phyloP scores from a whole-genome alignment of 2,113 vertebrate species.

The Hystrix cristata region DNA sequence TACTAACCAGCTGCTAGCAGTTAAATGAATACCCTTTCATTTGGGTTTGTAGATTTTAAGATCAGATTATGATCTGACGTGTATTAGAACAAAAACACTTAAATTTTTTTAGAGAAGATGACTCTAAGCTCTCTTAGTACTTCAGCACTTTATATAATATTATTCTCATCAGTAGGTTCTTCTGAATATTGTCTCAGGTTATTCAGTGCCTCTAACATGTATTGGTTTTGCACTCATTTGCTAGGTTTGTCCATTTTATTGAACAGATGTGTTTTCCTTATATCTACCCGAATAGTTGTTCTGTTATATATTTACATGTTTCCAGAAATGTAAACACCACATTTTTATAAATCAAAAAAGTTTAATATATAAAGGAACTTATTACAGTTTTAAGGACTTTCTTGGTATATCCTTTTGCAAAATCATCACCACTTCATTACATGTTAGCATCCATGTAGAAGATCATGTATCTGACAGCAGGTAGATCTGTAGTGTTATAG shows the following conservation, averaged over 20 bases:
- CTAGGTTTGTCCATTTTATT: conserved; percentile 18
- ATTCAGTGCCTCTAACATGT: neutral
- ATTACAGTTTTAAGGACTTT: conserved; percentile 32
- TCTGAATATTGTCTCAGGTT: conserved; percentile 49
- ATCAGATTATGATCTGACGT: conserved; percentile 46
- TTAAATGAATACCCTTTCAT: conserved; percentile 58
- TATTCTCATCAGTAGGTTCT: neutral
- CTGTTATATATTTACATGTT: neutral
- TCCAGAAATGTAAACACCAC: conserved; percentile 30
- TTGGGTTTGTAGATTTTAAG: neutral
- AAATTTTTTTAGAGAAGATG: neutral
- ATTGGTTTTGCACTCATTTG: conserved; percentile 8
- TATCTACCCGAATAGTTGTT: neutral
- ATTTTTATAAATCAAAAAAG: conserved; percentile 41
- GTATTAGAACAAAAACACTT: conserved; percentile 43
- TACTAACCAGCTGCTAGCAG: neutral
- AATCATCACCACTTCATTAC: neutral
- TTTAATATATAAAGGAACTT: conserved; percentile 8
- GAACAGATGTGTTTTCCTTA: conserved; percentile 50
- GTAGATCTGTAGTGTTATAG: neutral
- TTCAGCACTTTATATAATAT: neutral
- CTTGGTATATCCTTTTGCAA: conserved; percentile 48
- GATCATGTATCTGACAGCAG: neutral
- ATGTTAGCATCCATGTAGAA: neutral
- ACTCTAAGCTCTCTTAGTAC: neutral